phyloP scores from a whole-genome alignment of 2,797 vertebrate genomes.

The Neoniphon sammara region DNA sequence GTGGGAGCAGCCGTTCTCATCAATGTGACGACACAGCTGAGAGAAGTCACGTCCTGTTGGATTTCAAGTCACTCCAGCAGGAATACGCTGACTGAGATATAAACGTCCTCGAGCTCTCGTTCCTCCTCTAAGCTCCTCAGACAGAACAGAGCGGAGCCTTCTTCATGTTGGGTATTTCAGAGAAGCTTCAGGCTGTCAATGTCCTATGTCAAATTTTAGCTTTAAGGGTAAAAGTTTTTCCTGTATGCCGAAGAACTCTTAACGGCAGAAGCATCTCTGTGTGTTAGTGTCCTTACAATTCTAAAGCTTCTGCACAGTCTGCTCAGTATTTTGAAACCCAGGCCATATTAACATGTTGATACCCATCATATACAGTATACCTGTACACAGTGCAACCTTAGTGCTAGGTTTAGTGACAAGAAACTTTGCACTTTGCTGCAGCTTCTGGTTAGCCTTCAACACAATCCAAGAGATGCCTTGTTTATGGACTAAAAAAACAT shows the following conservation, averaged over 20 bases:
- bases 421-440: no score
- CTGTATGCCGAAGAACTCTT: background rate
- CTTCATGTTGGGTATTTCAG: slow-evolving; percentile 59
- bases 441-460: no score
- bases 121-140: slow-evolving; percentile 50
- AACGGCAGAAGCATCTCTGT: no score
- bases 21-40: slow-evolving; percentile 69
- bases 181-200: slow-evolving; percentile 47
- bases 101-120: slow-evolving; percentile 54
- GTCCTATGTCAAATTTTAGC: slow-evolving; percentile 36
- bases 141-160: slow-evolving; percentile 44
- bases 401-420: no score
- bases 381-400: no score
- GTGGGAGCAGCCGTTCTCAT: slow-evolving; percentile 62
- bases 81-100: slow-evolving; percentile 69
- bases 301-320: no score
- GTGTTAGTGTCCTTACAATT: no score
- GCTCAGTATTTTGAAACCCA: no score
- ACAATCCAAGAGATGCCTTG: no score
- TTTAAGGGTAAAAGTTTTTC: slow-evolving; percentile 19
- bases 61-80: slow-evolving; percentile 54
- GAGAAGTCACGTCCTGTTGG: slow-evolving; percentile 67
- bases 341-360: no score
- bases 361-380: no score
- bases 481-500: no score